These are phyloP conservation scores for Tigriopus californicus DNA, from an alignment of 2,888 invertebrate genomes.

Conservation along the genomic window DNA sequence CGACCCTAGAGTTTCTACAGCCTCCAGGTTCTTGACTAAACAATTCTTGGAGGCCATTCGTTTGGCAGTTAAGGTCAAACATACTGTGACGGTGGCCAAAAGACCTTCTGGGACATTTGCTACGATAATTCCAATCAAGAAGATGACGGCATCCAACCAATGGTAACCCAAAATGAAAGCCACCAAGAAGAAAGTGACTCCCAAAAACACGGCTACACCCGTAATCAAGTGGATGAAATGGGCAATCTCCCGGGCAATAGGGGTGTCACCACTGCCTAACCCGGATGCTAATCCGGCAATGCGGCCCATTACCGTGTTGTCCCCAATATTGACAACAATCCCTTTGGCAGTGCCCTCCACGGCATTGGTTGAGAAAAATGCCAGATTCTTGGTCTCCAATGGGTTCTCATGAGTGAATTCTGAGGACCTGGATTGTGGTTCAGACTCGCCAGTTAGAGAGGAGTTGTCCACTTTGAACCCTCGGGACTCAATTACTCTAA, in stretches of 20 bases:
- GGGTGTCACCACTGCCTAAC: slow-evolving; percentile 42
- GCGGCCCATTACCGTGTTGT: slow-evolving; percentile 49
- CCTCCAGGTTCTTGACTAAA: slow-evolving; percentile 55
- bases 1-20: slow-evolving; percentile 57
- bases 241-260: slow-evolving; percentile 53
- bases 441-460: slow-evolving; percentile 26
- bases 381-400: slow-evolving; percentile 49
- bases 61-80: slow-evolving; percentile 54
- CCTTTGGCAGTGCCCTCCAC: slow-evolving; percentile 40
- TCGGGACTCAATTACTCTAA: slow-evolving; percentile 34
- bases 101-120: slow-evolving; percentile 63
- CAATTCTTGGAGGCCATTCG: slow-evolving; percentile 63
- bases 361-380: slow-evolving; percentile 59
- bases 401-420: slow-evolving; percentile 35
- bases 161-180: slow-evolving; percentile 42
- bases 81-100: slow-evolving; percentile 54
- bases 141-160: slow-evolving; percentile 33
- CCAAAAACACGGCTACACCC: slow-evolving; percentile 44
- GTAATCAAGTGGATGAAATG: slow-evolving; percentile 49
- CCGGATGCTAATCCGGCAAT: slow-evolving; percentile 35
- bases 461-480: slow-evolving; percentile 42
- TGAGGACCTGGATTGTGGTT: slow-evolving; percentile 24
- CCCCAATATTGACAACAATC: slow-evolving; percentile 43
- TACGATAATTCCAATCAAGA: slow-evolving; percentile 44
- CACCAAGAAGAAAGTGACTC: slow-evolving; percentile 47